These are phyloP conservation scores for Tenthredo notha DNA, from an alignment of 2,888 invertebrate species.

Conservation along the genomic window DNA sequence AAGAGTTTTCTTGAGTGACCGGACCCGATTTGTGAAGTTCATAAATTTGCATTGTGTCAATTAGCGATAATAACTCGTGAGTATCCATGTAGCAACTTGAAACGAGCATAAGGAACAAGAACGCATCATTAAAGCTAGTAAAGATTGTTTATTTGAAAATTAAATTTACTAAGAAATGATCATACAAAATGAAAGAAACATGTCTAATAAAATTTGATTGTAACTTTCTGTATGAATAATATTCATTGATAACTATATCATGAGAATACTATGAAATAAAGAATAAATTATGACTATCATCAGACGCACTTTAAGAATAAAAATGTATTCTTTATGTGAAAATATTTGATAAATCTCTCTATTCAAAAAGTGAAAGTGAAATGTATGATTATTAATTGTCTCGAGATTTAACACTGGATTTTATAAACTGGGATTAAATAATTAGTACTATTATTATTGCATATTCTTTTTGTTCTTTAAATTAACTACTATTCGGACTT, in stretches of 20 bases:
- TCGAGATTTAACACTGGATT: background rate
- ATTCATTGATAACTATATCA: background rate
- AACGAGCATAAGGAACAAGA: background rate
- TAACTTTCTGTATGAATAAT: background rate
- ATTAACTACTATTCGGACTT: background rate
- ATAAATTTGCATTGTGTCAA: background rate
- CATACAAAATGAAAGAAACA: background rate
- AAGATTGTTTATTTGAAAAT: background rate
- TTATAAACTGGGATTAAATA: background rate
- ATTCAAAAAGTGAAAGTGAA: background rate
- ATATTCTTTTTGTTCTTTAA: background rate
- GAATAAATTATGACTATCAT: background rate
- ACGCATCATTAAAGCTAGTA: background rate
- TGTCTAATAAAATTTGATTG: too few relatives aligned
- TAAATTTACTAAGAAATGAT: conserved; percentile 14
- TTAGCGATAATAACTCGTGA: background rate
- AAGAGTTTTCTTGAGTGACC: background rate
- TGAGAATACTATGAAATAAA: background rate
- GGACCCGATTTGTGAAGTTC: background rate
- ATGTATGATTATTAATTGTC: background rate
- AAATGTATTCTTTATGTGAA: background rate
- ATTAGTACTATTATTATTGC: background rate
- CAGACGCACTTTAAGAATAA: conserved; percentile 19
- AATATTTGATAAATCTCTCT: background rate
- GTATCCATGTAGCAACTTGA: background rate